Percentiles rank a stretch among this genome's conserved stretches.
phyloP scores from a whole-genome alignment of 2,888 invertebrate species.

The Chymomyza caudatula region DNA sequence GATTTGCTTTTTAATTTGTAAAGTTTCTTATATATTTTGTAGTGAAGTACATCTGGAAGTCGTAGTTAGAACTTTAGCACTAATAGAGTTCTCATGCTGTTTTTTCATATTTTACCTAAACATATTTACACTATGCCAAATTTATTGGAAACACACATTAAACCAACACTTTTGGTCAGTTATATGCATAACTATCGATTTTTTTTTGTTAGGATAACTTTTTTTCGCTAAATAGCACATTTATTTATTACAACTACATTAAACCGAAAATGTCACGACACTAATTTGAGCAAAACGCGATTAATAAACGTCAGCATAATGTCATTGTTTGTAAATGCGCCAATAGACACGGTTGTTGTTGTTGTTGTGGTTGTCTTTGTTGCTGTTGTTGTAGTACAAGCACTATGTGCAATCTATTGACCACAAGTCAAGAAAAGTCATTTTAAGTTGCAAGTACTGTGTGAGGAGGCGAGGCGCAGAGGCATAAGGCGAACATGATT shows the following conservation, averaged over 20 bases:
- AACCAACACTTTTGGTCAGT: not conserved
- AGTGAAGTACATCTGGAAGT: not conserved
- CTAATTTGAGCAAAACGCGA: slow-evolving; percentile 66
- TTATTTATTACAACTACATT: slow-evolving; percentile 71
- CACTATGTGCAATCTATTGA: slow-evolving; percentile 67
- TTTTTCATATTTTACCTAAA: not conserved
- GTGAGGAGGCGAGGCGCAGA: not conserved
- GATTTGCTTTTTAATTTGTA: too few relatives aligned
- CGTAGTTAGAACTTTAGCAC: not conserved
- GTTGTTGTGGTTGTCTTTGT: slow-evolving; percentile 22
- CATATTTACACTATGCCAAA: not conserved
- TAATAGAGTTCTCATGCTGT: not conserved
- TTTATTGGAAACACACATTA: not conserved
- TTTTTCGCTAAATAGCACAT: slow-evolving; percentile 39
- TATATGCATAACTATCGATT: slow-evolving; percentile 44
- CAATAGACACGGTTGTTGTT: slow-evolving; percentile 36
- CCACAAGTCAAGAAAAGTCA: slow-evolving; percentile 60
- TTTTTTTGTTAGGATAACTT: slow-evolving; percentile 8
- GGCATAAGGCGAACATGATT: slow-evolving; percentile 56
- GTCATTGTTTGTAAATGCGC: slow-evolving; percentile 67
- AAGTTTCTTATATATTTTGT: too few relatives aligned
- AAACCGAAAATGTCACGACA: slow-evolving; percentile 71
- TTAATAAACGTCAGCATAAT: slow-evolving; percentile 70
- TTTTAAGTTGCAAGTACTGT: slow-evolving; percentile 33
- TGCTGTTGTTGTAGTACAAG: slow-evolving; percentile 37